Evolutionary conservation across 2,797 vertebrate genomes (phyloP).

Genomic region (Neosilurus hyrtlii): DNA sequence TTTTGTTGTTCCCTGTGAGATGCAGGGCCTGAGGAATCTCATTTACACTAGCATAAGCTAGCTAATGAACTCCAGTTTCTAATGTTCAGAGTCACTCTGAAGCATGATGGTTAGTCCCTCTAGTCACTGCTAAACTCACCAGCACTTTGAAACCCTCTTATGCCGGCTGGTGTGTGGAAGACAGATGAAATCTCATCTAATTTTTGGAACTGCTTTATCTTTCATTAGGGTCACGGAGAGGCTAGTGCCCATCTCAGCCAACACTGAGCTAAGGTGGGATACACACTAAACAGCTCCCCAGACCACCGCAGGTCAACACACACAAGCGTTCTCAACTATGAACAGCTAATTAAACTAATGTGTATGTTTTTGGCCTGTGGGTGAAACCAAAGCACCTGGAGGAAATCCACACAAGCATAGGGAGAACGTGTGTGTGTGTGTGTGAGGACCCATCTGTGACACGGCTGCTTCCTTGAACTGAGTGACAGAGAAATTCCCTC

Average conservation of each 20-base stretch:
- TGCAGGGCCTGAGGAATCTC: conserved; percentile 48
- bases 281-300: too few relatives aligned
- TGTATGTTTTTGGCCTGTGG: too few relatives aligned
- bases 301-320: too few relatives aligned
- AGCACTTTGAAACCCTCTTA: conserved; percentile 10
- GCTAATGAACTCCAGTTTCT: conserved; percentile 69
- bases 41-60: conserved; percentile 65
- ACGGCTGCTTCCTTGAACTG: conserved; percentile 21
- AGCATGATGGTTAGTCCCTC: neutral
- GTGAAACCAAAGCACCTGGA: too few relatives aligned
- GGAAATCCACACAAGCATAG: too few relatives aligned
- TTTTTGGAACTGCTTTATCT: too few relatives aligned
- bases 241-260: too few relatives aligned
- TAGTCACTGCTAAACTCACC: conserved; percentile 9
- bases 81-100: conserved; percentile 54
- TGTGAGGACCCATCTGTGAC: conserved; percentile 35
- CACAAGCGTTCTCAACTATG: too few relatives aligned
- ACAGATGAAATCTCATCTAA: conserved; percentile 2
- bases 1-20: conserved; percentile 9
- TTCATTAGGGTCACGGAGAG: too few relatives aligned
- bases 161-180: neutral
- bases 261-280: too few relatives aligned
- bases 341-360: too few relatives aligned
- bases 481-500: neutral
- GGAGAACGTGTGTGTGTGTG: neutral